phyloP scores from a whole-genome alignment of 2,797 vertebrate genomes.

The Rhinella marina region DNA sequence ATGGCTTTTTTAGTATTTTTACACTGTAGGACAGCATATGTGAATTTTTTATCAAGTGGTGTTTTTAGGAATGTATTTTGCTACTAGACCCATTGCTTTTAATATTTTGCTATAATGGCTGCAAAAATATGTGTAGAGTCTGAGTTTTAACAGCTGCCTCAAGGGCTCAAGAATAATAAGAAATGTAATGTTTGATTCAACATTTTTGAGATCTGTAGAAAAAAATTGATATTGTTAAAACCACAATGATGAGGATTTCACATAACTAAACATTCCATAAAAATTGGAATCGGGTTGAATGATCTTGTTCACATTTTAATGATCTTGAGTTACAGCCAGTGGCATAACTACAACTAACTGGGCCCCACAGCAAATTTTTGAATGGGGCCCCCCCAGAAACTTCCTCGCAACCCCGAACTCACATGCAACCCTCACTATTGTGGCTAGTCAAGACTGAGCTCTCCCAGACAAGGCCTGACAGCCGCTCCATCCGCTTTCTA shows the following conservation, averaged over 20 bases:
- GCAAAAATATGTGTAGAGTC: background rate
- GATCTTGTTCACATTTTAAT: background rate
- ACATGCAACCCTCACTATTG: too few species aligned
- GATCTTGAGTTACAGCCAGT: too few species aligned
- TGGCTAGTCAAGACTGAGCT: too few species aligned
- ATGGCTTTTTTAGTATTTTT: slow-evolving; percentile 23
- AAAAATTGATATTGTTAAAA: background rate
- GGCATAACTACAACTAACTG: too few species aligned
- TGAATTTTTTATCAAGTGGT: background rate
- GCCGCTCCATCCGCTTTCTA: too few species aligned
- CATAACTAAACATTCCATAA: background rate
- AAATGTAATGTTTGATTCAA: background rate
- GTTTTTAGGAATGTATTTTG: background rate
- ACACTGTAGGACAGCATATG: background rate
- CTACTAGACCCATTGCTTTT: background rate
- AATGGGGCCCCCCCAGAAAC: too few species aligned
- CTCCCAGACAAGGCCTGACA: too few species aligned
- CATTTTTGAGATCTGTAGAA: background rate
- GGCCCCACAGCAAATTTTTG: too few species aligned
- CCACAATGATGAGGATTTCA: background rate
- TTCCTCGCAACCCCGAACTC: too few species aligned
- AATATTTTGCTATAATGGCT: background rate
- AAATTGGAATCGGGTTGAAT: background rate
- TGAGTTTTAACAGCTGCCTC: too few species aligned
- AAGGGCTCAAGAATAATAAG: background rate